Evolutionary conservation across 2,113 vertebrate species (phyloP), one percentile per base, ranked within the genome.

Genomic region (Eolophus roseicapilla): DNA sequence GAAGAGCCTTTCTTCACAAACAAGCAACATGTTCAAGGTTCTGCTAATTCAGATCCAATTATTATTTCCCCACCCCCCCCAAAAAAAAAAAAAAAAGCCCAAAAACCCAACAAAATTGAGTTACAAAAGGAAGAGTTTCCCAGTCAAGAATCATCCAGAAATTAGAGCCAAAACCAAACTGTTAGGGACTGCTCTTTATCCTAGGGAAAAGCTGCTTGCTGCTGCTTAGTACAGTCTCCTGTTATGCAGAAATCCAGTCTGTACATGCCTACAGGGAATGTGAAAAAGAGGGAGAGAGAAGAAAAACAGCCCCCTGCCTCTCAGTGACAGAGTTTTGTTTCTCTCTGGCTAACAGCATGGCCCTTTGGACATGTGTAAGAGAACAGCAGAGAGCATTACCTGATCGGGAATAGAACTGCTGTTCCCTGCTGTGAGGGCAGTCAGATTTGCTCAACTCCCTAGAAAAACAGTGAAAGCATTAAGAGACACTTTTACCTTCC

Each of bases 401-500:
- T 95, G 74, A 77, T 70, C 69, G 70, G 60, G 50, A 95, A 79
- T 3, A 81, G 43, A 14, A 41, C 3, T 84, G 43, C 33, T 80
- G 17, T 17, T 77, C 28, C 19, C 23, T 18, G 4, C 41, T 25
- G 1, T 60, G n/a, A 75, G 46, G 17, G 62, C 37, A 85, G 77
- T 9, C 23, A 5, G 64, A 90, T 71, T 95, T 12, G 5, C 49
- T 70, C 52, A 74, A 15, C 33, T 92, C 44, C 44, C 47, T 35
- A 77, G 49, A 62, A 89, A 37, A 89, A 87, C 37, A 94, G 63
- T 31, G 62, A 92, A 82, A 94, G 37, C 49, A 73, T 35, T 53
- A 57, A 86, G 71, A 94, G 52, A 78, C 46, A 35, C 50, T 92
- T 92, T 41, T 28, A 88, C 90, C 90, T 96, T 95, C 70, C 81